A percentile compares a stretch with the other conserved stretches of the same genome.
Evolutionary conservation across 2,113 vertebrate genomes (phyloP).

Genomic region (Eira barbara): DNA sequence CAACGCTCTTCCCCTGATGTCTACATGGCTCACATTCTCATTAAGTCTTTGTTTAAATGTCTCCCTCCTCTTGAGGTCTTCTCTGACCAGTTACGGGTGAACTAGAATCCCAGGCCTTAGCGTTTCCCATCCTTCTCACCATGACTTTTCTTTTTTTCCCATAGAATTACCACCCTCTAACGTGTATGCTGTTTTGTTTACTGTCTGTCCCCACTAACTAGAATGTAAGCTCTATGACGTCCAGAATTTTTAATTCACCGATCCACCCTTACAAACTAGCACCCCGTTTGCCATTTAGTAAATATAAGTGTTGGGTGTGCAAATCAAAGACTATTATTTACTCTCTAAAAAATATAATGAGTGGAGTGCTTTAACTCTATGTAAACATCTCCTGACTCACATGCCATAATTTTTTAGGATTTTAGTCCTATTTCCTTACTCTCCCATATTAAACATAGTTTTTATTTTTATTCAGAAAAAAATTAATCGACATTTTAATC

Average conservation of each 20-base stretch:
- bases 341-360: background rate
- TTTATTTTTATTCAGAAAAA: background rate
- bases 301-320: background rate
- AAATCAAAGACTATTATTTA: background rate
- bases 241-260: background rate
- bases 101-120: background rate
- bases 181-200: background rate
- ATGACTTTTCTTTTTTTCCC: background rate
- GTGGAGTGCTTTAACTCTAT: background rate
- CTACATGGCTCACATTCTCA: background rate
- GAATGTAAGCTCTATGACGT: background rate
- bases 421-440: background rate
- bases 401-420: background rate
- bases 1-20: background rate
- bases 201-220: background rate
- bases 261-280: background rate
- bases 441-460: background rate
- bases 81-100: background rate
- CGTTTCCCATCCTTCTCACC: background rate
- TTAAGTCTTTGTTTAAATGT: background rate
- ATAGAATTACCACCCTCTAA: background rate
- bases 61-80: background rate
- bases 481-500: background rate
- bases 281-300: background rate
- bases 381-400: background rate